Evolutionary conservation across 2,888 invertebrate species (phyloP).

Genomic region (Adelphocoris suturalis): DNA sequence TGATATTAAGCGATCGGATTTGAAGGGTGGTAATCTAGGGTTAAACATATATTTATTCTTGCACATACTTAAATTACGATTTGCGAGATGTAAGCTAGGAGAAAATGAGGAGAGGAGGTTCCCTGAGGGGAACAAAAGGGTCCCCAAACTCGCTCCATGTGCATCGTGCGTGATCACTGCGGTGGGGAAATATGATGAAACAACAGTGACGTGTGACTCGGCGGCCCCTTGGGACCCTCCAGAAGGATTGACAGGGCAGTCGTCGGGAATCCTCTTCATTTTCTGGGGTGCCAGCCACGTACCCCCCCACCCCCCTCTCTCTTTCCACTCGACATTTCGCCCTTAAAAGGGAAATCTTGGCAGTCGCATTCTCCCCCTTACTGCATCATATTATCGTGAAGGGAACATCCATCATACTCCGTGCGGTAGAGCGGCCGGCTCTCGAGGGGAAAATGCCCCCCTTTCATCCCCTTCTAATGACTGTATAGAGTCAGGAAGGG

Average conservation of each 20-base stretch:
- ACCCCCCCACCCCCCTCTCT: background rate
- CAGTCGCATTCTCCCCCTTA: slow-evolving; percentile 30
- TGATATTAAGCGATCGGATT: no score
- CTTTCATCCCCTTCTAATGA: background rate
- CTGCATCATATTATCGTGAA: slow-evolving; percentile 34
- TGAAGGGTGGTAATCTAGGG: no score
- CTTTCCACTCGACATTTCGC: no score
- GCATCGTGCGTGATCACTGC: background rate
- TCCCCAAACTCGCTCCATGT: background rate
- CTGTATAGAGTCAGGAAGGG: background rate
- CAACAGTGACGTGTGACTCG: slow-evolving; percentile 14
- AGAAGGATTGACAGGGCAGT: slow-evolving; percentile 18
- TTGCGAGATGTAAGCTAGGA: no score
- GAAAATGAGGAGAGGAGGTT: no score
- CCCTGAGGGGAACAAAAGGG: background rate
- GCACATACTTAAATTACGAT: no score
- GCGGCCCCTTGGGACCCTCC: background rate
- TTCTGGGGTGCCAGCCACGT: slow-evolving; percentile 6
- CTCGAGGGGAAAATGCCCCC: slow-evolving; percentile 13
- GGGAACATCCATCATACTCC: slow-evolving; percentile 31
- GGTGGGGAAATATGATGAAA: slow-evolving; percentile 5
- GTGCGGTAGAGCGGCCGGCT: background rate
- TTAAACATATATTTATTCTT: no score
- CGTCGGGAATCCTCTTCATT: slow-evolving; percentile 25
- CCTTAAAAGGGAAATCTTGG: slow-evolving; percentile 26